These are phyloP conservation scores for Tychaedon coryphoeus DNA, from an alignment of 2,113 vertebrate genomes.

Conservation along the genomic window DNA sequence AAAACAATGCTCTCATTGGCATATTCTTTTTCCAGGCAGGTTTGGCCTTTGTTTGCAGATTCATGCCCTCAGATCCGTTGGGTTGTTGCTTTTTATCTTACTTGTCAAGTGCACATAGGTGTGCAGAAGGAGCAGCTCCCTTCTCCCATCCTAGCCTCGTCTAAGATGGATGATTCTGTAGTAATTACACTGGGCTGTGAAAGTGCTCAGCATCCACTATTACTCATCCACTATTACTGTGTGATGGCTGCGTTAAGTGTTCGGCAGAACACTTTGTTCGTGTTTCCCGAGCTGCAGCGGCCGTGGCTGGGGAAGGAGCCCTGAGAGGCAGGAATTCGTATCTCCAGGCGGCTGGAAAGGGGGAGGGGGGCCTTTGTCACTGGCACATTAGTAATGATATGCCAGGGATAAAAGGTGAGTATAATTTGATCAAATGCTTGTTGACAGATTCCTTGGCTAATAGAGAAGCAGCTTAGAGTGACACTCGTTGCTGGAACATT, in stretches of 20 bases:
- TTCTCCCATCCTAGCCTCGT: neutral
- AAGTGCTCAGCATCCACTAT: constrained; percentile 55
- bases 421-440: constrained; percentile 76
- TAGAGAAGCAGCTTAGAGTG: constrained; percentile 47
- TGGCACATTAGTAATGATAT: constrained; percentile 71
- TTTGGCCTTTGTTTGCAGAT: constrained; percentile 68
- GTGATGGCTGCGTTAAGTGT: constrained; percentile 26
- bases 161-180: constrained; percentile 54
- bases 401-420: constrained; percentile 78
- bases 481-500: constrained; percentile 10
- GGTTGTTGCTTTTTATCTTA: constrained; percentile 63
- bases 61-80: constrained; percentile 42
- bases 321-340: constrained; percentile 57
- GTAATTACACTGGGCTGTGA: constrained; percentile 54
- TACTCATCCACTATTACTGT: constrained; percentile 58
- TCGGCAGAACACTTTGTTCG: constrained; percentile 43
- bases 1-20: neutral
- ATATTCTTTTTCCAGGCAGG: neutral
- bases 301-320: constrained; percentile 33
- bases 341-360: constrained; percentile 9
- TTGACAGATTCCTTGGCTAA: constrained; percentile 73
- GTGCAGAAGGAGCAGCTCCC: neutral
- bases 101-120: constrained; percentile 23
- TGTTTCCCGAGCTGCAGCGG: constrained; percentile 46
- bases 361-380: constrained; percentile 67